These are phyloP conservation scores for Condylura cristata DNA, from an alignment of 2,113 vertebrate genomes.

Conservation along the genomic window DNA sequence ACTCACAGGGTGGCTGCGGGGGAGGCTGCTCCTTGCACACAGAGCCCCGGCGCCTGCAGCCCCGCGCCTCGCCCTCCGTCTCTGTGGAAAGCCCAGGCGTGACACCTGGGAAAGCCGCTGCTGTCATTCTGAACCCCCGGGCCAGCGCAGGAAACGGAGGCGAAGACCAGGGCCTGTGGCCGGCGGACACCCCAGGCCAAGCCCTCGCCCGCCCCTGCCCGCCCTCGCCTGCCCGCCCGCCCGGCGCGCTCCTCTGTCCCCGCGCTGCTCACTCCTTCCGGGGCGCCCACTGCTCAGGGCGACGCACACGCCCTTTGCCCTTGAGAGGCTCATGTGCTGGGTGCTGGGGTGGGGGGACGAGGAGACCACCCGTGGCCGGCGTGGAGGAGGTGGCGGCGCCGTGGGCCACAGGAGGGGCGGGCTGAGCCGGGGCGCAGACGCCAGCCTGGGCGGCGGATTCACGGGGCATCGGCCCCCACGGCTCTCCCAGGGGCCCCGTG, in stretches of 20 bases:
- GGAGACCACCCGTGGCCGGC: too few relatives aligned
- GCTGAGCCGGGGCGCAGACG: not conserved
- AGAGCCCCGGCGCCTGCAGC: not conserved
- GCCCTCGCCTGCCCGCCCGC: too few relatives aligned
- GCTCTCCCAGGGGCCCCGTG: not conserved
- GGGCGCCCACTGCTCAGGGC: rapidly evolving
- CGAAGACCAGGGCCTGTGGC: rapidly evolving
- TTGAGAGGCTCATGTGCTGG: rapidly evolving
- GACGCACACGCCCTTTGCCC: not conserved
- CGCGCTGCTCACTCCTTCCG: rapidly evolving
- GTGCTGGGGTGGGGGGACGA: too few relatives aligned
- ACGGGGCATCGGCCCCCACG: too few relatives aligned
- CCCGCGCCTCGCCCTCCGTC: rapidly evolving
- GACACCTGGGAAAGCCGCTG: not conserved
- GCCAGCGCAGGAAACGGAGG: not conserved
- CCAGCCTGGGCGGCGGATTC: not conserved
- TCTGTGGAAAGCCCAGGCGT: rapidly evolving
- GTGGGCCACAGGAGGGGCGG: rapidly evolving
- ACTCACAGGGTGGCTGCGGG: not conserved
- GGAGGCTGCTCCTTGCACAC: too few relatives aligned
- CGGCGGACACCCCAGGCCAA: rapidly evolving
- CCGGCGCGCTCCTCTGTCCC: too few relatives aligned
- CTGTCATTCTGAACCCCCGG: too few relatives aligned
- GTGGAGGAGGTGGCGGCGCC: rapidly evolving
- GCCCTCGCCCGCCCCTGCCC: rapidly evolving